A percentile compares a stretch with the other conserved stretches of the same genome.
phyloP scores from a whole-genome alignment of 2,888 invertebrate genomes.

The Pycnomerus fuliginosus region DNA sequence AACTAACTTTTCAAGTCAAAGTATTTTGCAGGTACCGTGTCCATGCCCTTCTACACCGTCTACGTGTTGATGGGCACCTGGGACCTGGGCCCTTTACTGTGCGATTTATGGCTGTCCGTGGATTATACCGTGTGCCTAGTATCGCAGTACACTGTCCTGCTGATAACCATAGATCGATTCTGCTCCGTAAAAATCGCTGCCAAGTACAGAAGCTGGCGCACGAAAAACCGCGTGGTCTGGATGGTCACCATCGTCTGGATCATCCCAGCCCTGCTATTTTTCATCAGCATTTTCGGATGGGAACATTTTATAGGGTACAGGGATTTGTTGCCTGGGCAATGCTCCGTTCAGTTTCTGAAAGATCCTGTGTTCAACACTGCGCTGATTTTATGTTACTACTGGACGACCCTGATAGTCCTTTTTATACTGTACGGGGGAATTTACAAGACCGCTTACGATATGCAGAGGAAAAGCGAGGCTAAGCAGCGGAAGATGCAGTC shows the following conservation, averaged over 20 bases:
- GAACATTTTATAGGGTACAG: constrained; percentile 95
- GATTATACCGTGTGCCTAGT: constrained; percentile 99
- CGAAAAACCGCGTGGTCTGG: constrained; percentile 88
- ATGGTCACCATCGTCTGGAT: constrained; percentile 98
- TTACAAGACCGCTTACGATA: constrained; percentile 94
- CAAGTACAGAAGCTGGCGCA: constrained; percentile 94
- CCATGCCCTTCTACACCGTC: constrained; percentile 98
- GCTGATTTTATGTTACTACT: constrained; percentile 94
- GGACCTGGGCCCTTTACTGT: constrained; percentile 93
- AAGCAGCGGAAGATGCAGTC: constrained; percentile 95
- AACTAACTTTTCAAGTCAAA: not conserved
- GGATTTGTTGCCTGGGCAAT: constrained; percentile 83
- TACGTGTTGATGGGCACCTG: constrained; percentile 96
- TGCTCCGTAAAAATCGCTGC: constrained; percentile 99
- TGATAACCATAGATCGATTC: constrained; percentile 97
- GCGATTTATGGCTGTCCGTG: constrained; percentile 97
- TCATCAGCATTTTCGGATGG: constrained; percentile 98
- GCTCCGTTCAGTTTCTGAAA: constrained; percentile 95
- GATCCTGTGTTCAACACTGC: constrained; percentile 97
- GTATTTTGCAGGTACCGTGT: constrained; percentile 78
- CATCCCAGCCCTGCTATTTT: constrained; percentile 92
- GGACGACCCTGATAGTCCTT: constrained; percentile 94
- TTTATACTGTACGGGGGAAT: constrained; percentile 96
- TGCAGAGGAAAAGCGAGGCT: constrained; percentile 96
- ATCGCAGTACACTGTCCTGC: constrained; percentile 97